Evolutionary conservation across 1,140 invertebrate species (phyloP).

Genomic region (Drosophila pallidifrons): DNA sequence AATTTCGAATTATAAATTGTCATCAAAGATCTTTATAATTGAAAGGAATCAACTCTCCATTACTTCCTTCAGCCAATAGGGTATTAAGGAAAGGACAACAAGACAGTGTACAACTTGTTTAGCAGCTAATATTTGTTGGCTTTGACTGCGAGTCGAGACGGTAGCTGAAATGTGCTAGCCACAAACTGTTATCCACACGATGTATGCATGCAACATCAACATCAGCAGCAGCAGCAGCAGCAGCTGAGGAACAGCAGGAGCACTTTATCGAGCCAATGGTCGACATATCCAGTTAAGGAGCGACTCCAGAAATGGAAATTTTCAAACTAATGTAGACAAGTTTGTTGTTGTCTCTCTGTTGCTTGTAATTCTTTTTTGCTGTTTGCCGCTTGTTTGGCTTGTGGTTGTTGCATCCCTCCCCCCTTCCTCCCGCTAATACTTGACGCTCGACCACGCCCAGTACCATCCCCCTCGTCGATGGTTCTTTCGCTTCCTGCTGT

Average conservation of each 20-base stretch:
- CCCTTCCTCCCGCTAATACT: neutral
- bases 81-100: constrained; percentile 19
- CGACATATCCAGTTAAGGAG: neutral
- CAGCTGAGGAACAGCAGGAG: neutral
- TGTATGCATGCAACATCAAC: constrained; percentile 7
- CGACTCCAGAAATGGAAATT: constrained; percentile 42
- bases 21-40: no score
- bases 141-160: neutral
- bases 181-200: constrained; percentile 45
- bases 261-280: neutral
- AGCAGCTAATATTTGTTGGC: constrained; percentile 60
- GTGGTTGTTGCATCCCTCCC: constrained; percentile 49
- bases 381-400: constrained; percentile 69
- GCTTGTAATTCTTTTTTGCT: constrained; percentile 70
- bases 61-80: neutral
- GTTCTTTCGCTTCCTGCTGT: constrained; percentile 10
- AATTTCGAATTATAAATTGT: no score
- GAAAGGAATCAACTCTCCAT: no score
- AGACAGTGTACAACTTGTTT: constrained; percentile 46
- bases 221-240: neutral
- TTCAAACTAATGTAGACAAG: constrained; percentile 60
- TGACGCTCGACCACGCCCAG: constrained; percentile 9
- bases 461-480: neutral
- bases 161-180: constrained; percentile 22
- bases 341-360: constrained; percentile 58